Base-by-base conservation (phyloP, 2,113 vertebrate species). In the Corvus cornix region DNA sequence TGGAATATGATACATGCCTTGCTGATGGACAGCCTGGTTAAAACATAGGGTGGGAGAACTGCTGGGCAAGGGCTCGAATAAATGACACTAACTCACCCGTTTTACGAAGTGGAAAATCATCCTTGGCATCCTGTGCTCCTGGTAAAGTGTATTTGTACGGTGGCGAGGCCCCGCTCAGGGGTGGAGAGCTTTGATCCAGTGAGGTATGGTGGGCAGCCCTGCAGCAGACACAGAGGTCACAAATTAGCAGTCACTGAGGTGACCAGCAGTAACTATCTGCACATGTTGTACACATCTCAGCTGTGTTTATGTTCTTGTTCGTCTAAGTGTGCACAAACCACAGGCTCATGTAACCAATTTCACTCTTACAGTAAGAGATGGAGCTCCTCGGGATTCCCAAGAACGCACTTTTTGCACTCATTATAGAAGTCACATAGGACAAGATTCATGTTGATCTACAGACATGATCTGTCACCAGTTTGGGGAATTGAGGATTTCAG, bases 61-160 rank as follows among this genome's bases (percentile, higher is more conserved):
- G 5, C 73, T 80, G 75, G 84, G 51, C 55, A 92, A 84, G 53
- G 52, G 62, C 59, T 94, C 6, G 1, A 72, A 78, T 82, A 76
- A 90, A 88, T 7, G 24, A 52, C 0, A 20, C 17, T 58, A 89
- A 78, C 98, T 96, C 97, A 99, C 99, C 99, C 95, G 99, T 99
- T 98, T 99, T 99, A 94, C 99, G 98, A 97, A 99, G 98, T 89
- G 99, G 99, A 96, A 99, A 99, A 97, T 99, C 99, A 84, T 99
- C 99, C 97, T 99, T 99, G 97, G 97, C 97, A 95, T 99, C 99
- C 53, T 99, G 97, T 6, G 98, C 97, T 86, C 99, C 99, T 56
- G 98, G 98, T 94, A 99, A 98, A 76, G 98, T 98, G 60, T 99
- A 99, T 90, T 99, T 99, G 98, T 98, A 99, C 2, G 98, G 98